Evolutionary conservation across 2,888 invertebrate genomes (phyloP), one percentile per base, ranked within the genome.

Genomic region (Masnerella sp.): DNA sequence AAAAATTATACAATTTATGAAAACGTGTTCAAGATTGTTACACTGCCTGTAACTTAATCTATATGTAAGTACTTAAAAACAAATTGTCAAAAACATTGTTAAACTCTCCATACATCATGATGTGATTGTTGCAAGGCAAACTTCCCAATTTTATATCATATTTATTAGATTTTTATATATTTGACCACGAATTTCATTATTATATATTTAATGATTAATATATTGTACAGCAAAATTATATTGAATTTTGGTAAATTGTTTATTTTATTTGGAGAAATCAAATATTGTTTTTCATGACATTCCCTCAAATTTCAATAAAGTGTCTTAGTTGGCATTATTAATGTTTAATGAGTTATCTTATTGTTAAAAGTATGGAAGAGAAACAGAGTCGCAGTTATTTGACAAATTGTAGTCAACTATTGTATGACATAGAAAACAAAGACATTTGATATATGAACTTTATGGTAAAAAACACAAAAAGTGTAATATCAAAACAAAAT

Each of bases 281-380:
- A n/a, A n/a, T 30, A 9, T 22, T 22, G 7, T 52, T 18, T 56
- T 54, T 58, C 45, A 5, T 45, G 11, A 65, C 54, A 69, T 70
- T 70, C 59, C 64, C 51, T 28, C 40, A 47, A 70, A 56, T 62
- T 56, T 25, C 42, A 62, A 42, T 20, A 42, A 52, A 40, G 30
- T 47, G 32, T 62, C 61, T 30, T 45, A 30, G 38, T 42, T 52
- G 14, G 5, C n/a, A 9, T 18, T n/a, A n/a, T n/a, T n/a, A n/a
- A n/a, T n/a, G n/a, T n/a, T n/a, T n/a, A n/a, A n/a, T n/a, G n/a
- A n/a, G n/a, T n/a, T n/a, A n/a, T n/a, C n/a, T n/a, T n/a, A n/a
- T n/a, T n/a, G n/a, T n/a, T n/a, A n/a, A n/a, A n/a, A n/a, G n/a
- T n/a, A n/a, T n/a, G n/a, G n/a, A n/a, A n/a, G n/a, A n/a, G n/a